Evolutionary conservation across 2,888 invertebrate genomes (phyloP).

Genomic region (Sepioteuthis lessoniana): DNA sequence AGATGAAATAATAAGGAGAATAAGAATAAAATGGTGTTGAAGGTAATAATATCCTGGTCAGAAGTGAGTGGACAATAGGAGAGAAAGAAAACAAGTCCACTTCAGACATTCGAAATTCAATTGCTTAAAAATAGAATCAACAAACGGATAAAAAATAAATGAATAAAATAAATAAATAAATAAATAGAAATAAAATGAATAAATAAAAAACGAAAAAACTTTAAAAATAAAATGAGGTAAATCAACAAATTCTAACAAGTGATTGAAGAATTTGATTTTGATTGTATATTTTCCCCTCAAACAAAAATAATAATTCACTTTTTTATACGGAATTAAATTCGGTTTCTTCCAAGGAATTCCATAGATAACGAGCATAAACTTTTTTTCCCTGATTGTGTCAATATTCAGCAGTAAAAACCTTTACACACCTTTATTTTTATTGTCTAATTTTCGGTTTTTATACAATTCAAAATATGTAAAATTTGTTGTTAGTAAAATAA

Average conservation of each 20-base stretch:
- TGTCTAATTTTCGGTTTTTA: no score
- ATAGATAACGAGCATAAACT: background rate
- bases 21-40: background rate
- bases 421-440: background rate
- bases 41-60: background rate
- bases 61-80: background rate
- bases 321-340: background rate
- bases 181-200: no score
- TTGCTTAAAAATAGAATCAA: background rate
- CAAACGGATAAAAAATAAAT: no score
- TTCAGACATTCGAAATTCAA: constrained; percentile 2
- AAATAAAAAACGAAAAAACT: no score
- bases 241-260: background rate
- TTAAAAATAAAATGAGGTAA: background rate
- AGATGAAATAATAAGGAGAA: background rate
- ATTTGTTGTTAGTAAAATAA: no score
- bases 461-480: no score
- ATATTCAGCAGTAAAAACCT: background rate
- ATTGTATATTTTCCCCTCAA: background rate
- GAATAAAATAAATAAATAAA: no score
- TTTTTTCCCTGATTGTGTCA: background rate
- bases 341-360: background rate
- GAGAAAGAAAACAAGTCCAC: background rate
- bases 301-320: no score
- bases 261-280: background rate